These are phyloP conservation scores for Parazoanthus atlanticus DNA, from an alignment of 92 coral and sea anemone genomes.

Conservation along the genomic window DNA sequence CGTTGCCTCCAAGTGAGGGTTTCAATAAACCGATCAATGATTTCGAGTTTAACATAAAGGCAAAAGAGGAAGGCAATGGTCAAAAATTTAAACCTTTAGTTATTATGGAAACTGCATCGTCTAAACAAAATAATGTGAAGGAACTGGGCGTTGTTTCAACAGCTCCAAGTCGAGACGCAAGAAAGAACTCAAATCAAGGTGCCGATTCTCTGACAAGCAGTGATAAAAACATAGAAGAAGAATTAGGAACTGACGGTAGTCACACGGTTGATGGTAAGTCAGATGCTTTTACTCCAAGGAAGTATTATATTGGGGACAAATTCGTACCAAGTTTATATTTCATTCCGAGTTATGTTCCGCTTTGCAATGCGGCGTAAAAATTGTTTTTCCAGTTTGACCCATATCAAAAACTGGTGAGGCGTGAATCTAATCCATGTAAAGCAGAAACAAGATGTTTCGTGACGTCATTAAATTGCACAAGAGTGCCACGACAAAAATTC, in stretches of 20 bases:
- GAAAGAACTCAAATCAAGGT: neutral
- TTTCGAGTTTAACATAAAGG: neutral
- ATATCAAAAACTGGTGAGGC: neutral
- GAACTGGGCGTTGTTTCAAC: neutral
- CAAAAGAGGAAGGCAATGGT: neutral
- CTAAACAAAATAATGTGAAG: neutral
- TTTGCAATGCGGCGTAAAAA: no score
- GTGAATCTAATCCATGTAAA: no score
- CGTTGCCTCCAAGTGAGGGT: neutral
- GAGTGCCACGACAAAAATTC: no score
- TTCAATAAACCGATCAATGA: neutral
- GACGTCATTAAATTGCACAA: no score
- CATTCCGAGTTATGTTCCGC: neutral
- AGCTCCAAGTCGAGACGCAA: neutral
- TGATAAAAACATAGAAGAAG: slow-evolving; percentile 7
- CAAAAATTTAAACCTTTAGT: neutral
- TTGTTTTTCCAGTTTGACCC: neutral
- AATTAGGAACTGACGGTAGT: slow-evolving; percentile 13
- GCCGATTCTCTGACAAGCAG: neutral
- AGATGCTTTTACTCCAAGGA: neutral
- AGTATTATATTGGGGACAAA: neutral
- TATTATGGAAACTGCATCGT: neutral
- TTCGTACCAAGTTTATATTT: no score
- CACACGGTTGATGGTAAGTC: neutral
- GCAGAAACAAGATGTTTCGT: no score